These are phyloP conservation scores for Cryptocheilus praepositus DNA, from an alignment of 2,888 invertebrate species.

Conservation along the genomic window DNA sequence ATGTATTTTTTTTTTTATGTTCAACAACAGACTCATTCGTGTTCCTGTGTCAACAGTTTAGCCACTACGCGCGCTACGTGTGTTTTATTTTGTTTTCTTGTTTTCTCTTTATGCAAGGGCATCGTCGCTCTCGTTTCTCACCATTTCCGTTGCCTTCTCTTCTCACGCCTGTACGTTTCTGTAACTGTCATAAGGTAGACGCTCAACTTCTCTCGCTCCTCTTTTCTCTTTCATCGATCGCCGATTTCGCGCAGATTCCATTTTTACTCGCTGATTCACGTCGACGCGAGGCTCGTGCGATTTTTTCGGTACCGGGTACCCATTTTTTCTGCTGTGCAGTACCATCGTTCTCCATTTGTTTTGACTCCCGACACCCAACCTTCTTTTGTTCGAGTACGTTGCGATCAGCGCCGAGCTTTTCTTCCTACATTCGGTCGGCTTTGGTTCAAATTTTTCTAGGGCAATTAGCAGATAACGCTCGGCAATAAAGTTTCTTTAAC, in stretches of 20 bases:
- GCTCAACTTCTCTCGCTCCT: conserved; percentile 15
- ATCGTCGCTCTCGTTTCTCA: conserved; percentile 9
- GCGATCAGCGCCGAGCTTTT: too few species aligned
- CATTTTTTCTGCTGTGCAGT: conserved; percentile 18
- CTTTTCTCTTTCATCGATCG: conserved; percentile 2
- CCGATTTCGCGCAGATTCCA: conserved; percentile 3
- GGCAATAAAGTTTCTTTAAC: too few species aligned
- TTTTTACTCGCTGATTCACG: conserved; percentile 27
- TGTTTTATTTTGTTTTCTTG: too few species aligned
- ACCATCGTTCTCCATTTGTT: conserved; percentile 3
- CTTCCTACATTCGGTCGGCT: too few species aligned
- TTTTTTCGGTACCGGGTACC: conserved; percentile 42
- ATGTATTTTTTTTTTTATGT: conserved; percentile 48
- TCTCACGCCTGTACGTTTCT: conserved; percentile 14
- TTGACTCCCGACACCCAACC: neutral
- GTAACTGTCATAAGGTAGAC: too few species aligned
- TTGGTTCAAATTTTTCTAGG: too few species aligned
- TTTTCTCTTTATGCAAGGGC: conserved; percentile 11
- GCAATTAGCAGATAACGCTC: too few species aligned
- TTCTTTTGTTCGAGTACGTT: too few species aligned
- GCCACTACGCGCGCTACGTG: conserved; percentile 59
- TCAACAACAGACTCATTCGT: conserved; percentile 70
- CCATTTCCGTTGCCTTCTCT: conserved; percentile 27
- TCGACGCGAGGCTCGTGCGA: conserved; percentile 66
- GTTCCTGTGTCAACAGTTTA: conserved; percentile 50